Evolutionary conservation across 2,888 invertebrate genomes (phyloP).

Genomic region (Malthinus seriepunctatus): DNA sequence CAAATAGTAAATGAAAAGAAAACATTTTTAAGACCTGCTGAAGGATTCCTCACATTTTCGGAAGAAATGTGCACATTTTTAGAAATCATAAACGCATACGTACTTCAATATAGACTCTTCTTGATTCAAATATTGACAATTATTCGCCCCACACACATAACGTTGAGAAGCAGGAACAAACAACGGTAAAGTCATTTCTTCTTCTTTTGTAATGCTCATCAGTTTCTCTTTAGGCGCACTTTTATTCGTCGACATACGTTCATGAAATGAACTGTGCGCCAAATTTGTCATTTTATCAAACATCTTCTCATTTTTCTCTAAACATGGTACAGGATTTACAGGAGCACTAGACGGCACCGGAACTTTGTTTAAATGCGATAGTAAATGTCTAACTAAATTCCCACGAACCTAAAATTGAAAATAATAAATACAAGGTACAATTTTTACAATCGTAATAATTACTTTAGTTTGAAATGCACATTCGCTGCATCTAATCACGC

Average conservation of each 20-base stretch:
- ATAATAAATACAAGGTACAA: neutral
- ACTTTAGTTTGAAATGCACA: slow-evolving; percentile 71
- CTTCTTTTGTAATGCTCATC: slow-evolving; percentile 12
- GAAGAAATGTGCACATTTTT: neutral
- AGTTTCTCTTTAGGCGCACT: slow-evolving; percentile 34
- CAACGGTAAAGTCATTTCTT: slow-evolving; percentile 18
- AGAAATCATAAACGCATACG: neutral
- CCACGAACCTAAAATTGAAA: slow-evolving; percentile 57
- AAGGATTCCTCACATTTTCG: no score
- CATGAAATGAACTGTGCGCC: slow-evolving; percentile 65
- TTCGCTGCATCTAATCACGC: slow-evolving; percentile 65
- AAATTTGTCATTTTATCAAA: slow-evolving; percentile 86
- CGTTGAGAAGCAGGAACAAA: slow-evolving; percentile 34
- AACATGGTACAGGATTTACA: slow-evolving; percentile 80
- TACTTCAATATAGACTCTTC: slow-evolving; percentile 67
- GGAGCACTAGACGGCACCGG: slow-evolving; percentile 69
- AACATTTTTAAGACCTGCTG: no score
- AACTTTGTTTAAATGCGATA: slow-evolving; percentile 66
- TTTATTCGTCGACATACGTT: slow-evolving; percentile 49
- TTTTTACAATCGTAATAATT: neutral
- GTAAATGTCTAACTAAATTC: slow-evolving; percentile 73
- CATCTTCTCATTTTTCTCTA: slow-evolving; percentile 76
- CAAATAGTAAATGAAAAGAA: no score
- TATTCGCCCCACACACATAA: slow-evolving; percentile 72
- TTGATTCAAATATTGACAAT: slow-evolving; percentile 72